Evolutionary conservation across 2,888 invertebrate genomes (phyloP), one percentile per base, ranked within the genome.

Genomic region (Mesochorus sp.): DNA sequence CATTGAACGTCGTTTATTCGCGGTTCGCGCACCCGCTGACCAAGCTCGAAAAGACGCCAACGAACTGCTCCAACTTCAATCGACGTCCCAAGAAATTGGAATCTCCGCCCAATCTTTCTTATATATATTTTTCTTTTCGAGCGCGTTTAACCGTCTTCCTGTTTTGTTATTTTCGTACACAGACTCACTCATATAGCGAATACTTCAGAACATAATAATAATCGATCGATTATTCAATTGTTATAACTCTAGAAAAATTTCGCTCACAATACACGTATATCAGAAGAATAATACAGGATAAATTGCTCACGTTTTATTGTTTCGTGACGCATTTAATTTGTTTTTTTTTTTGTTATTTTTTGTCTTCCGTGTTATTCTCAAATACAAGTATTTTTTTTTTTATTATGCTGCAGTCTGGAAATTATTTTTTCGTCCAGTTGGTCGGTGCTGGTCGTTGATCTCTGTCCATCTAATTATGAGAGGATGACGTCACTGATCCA

Each of bases 401-500:
- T n/a, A n/a, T n/a, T n/a, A n/a, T n/a, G n/a, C n/a, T n/a, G n/a
- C n/a, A n/a, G n/a, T n/a, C n/a, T n/a, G n/a, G n/a, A n/a, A n/a
- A n/a, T n/a, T n/a, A n/a, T n/a, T n/a, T n/a, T n/a, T n/a, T n/a
- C n/a, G n/a, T n/a, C n/a, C n/a, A n/a, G n/a, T n/a, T n/a, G n/a
- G n/a, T n/a, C n/a, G n/a, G n/a, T n/a, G n/a, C n/a, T 67, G 76
- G 62, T 73, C 71, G 72, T 80, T 59, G 34, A 75, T 74, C 70
- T 47, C 80, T 67, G 66, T 42, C 71, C 80, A 85, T 82, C 64
- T 85, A 86, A 88, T 86, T 78, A 78, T 78, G 78, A 78, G 77
- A 86, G 84, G 83, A 89, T 89, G 89, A 88, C 88, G 85, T 89
- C 89, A 79, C 76, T 88, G 80, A 70, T 86, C 64, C 88, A 87